Percentiles rank a stretch among this genome's conserved stretches.
phyloP scores from a whole-genome alignment of 2,113 vertebrate species.

The Channa argus region DNA sequence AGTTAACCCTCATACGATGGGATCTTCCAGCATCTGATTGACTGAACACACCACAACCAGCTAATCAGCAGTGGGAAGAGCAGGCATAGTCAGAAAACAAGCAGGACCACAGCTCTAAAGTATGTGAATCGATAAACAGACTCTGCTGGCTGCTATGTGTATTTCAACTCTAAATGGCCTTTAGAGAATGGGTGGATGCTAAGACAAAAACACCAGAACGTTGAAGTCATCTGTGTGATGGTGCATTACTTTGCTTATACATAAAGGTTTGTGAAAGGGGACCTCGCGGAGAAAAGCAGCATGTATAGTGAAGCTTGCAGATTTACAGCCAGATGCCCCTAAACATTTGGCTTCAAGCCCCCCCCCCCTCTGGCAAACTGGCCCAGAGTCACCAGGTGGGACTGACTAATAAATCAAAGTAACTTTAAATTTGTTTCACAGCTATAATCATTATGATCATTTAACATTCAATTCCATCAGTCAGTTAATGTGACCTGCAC shows the following conservation, averaged over 20 bases:
- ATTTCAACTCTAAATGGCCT: background rate
- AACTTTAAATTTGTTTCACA: slow-evolving; percentile 24
- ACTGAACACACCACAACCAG: too few species aligned
- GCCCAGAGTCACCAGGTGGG: slow-evolving; percentile 26
- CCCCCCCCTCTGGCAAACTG: slow-evolving; percentile 41
- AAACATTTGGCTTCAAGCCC: slow-evolving; percentile 49
- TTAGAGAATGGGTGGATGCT: slow-evolving; percentile 30
- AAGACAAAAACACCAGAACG: slow-evolving; percentile 28
- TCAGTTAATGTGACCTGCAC: slow-evolving; percentile 15
- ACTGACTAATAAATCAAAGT: slow-evolving; percentile 48
- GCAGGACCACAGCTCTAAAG: too few species aligned
- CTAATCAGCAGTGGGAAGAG: too few species aligned
- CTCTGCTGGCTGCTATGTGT: slow-evolving; percentile 1
- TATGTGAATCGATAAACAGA: background rate
- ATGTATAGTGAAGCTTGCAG: slow-evolving; percentile 47
- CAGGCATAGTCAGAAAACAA: too few species aligned
- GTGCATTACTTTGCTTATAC: background rate
- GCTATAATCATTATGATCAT: slow-evolving; percentile 25
- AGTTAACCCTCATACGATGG: too few species aligned
- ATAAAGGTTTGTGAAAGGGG: slow-evolving; percentile 37
- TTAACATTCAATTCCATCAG: slow-evolving; percentile 31
- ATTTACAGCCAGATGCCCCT: slow-evolving; percentile 67
- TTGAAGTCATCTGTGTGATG: slow-evolving; percentile 38
- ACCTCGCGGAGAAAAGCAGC: slow-evolving; percentile 34
- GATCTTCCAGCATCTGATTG: too few species aligned